Conservation (phyloP, 2,888 invertebrate genomes). For the Diarsia mendica region DNA sequence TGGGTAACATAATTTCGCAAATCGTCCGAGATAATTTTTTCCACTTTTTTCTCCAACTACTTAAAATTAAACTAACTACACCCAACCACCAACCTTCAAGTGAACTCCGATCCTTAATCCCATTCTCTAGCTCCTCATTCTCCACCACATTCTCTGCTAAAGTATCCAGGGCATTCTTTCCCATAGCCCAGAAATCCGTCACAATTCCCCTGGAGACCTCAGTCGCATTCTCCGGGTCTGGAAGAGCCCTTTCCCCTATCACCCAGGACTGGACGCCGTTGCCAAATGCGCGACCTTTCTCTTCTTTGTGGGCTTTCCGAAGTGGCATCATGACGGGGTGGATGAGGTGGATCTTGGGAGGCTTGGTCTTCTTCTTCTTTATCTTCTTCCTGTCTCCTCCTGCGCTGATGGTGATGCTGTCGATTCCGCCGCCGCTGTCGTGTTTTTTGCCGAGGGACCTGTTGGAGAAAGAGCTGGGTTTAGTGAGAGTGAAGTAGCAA, state of each 20-base stretch:
- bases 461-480: too few species aligned
- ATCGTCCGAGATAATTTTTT: not conserved
- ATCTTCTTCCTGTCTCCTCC: constrained; percentile 79
- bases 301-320: constrained; percentile 73
- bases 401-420: constrained; percentile 84
- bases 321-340: constrained; percentile 79
- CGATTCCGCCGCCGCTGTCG: constrained; percentile 80
- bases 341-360: constrained; percentile 83
- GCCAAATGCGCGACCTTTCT: constrained; percentile 83
- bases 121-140: constrained; percentile 81
- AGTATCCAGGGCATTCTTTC: constrained; percentile 80
- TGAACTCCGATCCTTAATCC: constrained; percentile 81
- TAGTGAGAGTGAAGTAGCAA: too few species aligned
- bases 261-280: constrained; percentile 82
- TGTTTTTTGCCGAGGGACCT: constrained; percentile 79
- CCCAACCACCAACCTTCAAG: constrained; percentile 81
- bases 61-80: constrained; percentile 58
- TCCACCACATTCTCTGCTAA: constrained; percentile 83
- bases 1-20: not conserved
- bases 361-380: constrained; percentile 83
- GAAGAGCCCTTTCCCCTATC: constrained; percentile 72
- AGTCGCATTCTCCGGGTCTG: constrained; percentile 39
- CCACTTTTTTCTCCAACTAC: too few species aligned
- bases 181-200: constrained; percentile 78
- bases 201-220: constrained; percentile 72